Percentiles rank a stretch among this genome's conserved stretches.
phyloP scores from a whole-genome alignment of 2,113 vertebrate species.

The Ammodytes dubius region DNA sequence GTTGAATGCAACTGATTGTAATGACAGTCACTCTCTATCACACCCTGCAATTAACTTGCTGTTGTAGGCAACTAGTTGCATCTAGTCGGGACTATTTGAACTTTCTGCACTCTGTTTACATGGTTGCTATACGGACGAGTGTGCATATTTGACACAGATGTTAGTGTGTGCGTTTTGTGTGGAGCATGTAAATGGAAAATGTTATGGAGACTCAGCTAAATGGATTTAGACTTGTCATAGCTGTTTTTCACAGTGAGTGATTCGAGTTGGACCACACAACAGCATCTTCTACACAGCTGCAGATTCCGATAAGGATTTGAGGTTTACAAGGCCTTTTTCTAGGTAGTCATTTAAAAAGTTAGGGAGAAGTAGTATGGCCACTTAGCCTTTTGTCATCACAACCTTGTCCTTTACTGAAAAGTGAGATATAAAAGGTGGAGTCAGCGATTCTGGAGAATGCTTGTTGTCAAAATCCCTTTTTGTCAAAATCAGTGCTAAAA shows the following conservation, averaged over 20 bases:
- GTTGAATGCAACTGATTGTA: conserved; percentile 26
- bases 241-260: conserved; percentile 27
- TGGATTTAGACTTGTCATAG: conserved; percentile 10
- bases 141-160: neutral
- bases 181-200: neutral
- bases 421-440: neutral
- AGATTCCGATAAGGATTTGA: conserved; percentile 42
- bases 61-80: conserved; percentile 37
- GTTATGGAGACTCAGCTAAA: conserved; percentile 1
- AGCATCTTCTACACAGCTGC: conserved; percentile 31
- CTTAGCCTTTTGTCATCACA: conserved; percentile 43
- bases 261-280: conserved; percentile 24
- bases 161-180: neutral
- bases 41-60: conserved; percentile 64
- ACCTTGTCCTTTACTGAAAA: conserved; percentile 17
- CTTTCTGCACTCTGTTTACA: conserved; percentile 14
- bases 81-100: conserved; percentile 5
- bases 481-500: too few relatives aligned
- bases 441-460: too few relatives aligned
- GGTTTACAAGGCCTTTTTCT: conserved; percentile 31
- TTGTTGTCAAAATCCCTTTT: too few relatives aligned
- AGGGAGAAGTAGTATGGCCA: conserved; percentile 22
- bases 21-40: conserved; percentile 28
- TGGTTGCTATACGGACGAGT: neutral
- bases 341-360: conserved; percentile 52